Evolutionary conservation across 23 tunicate species (phyloP).

Genomic region (Styela plicata): DNA sequence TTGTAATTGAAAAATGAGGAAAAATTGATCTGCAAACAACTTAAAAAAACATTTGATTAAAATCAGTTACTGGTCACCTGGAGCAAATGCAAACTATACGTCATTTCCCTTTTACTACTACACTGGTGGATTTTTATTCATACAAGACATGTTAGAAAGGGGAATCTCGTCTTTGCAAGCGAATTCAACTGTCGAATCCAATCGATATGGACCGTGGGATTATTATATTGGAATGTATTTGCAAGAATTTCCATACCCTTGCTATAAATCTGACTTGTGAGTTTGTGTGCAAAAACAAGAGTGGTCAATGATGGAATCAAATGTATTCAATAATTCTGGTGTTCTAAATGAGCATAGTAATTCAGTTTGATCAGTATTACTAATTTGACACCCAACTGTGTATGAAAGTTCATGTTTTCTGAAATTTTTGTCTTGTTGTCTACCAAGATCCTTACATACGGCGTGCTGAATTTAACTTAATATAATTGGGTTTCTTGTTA

Average conservation of each 20-base stretch:
- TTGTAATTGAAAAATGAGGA: no score
- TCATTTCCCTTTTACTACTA: constrained; percentile 64
- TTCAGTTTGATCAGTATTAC: background rate
- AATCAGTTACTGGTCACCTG: constrained; percentile 79
- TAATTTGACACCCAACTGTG: no score
- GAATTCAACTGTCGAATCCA: background rate
- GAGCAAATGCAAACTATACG: constrained; percentile 47
- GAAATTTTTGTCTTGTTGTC: no score
- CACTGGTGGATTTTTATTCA: constrained; percentile 65
- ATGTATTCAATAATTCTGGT: background rate
- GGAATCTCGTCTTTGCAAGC: constrained; percentile 22
- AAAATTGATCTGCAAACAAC: no score
- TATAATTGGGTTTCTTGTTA: no score
- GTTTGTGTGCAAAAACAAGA: constrained; percentile 16
- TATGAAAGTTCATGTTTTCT: no score
- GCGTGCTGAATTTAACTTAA: no score
- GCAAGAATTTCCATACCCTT: constrained; percentile 97
- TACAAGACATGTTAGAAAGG: constrained; percentile 83
- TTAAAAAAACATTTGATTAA: no score
- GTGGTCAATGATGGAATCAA: background rate
- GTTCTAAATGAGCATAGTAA: background rate
- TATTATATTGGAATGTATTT: constrained; percentile 52
- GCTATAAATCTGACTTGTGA: constrained; percentile 90
- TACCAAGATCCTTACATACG: no score
- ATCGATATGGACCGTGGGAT: background rate